Evolutionary conservation across 2,888 invertebrate genomes (phyloP).

Genomic region (Brachypalpus laphriformis): DNA sequence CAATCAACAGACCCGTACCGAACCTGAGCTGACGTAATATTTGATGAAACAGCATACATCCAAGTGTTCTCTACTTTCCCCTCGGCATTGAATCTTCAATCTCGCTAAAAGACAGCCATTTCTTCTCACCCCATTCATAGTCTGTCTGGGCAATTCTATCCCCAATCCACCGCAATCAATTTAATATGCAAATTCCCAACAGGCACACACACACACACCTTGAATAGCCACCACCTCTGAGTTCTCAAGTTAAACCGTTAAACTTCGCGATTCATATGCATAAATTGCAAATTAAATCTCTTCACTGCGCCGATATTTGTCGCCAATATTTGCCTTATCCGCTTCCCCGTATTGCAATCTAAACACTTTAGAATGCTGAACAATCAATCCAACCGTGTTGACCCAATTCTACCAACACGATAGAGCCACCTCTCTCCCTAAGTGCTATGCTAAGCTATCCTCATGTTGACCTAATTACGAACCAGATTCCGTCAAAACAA

Average conservation of each 20-base stretch:
- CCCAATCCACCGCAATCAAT: constrained; percentile 51
- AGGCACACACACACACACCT: constrained; percentile 7
- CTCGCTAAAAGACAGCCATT: not conserved
- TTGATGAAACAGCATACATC: not conserved
- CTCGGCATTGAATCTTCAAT: not conserved
- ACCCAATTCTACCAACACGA: constrained; percentile 51
- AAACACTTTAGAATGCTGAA: constrained; percentile 6
- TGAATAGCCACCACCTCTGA: not conserved
- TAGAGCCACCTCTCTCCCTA: constrained; percentile 10
- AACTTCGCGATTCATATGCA: constrained; percentile 16
- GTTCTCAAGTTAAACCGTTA: constrained; percentile 39
- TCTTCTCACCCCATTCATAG: not conserved
- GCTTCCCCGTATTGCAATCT: constrained; percentile 10
- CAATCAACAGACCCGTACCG: too few species aligned
- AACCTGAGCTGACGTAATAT: not conserved
- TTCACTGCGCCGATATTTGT: constrained; percentile 43
- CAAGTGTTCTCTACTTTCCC: not conserved
- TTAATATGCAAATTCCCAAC: constrained; percentile 53
- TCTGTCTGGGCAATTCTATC: not conserved
- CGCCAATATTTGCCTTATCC: constrained; percentile 52
- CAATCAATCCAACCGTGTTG: constrained; percentile 38
- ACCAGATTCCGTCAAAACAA: constrained; percentile 68
- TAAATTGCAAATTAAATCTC: constrained; percentile 37
- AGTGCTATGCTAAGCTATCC: constrained; percentile 52
- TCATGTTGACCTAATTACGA: constrained; percentile 56